These are phyloP conservation scores for Lota lota DNA, from an alignment of 2,113 vertebrate genomes.

Conservation along the genomic window DNA sequence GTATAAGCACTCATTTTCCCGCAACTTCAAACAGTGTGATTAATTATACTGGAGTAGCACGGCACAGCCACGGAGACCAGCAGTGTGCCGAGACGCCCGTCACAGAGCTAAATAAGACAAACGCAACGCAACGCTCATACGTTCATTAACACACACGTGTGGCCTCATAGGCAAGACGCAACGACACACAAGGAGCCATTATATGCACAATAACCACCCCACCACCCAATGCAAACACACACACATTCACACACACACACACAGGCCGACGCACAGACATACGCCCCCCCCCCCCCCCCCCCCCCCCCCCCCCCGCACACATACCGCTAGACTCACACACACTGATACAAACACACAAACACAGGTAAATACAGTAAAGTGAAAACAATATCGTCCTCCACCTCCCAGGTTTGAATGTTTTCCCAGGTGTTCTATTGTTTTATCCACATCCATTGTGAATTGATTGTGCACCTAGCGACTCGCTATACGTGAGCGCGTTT, in stretches of 20 bases:
- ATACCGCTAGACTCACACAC: neutral
- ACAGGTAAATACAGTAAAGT: constrained; percentile 17
- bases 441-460: constrained; percentile 42
- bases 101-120: constrained; percentile 27
- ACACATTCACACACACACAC: neutral
- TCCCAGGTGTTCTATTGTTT: constrained; percentile 63
- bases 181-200: neutral
- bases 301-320: neutral
- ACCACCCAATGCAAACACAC: too few species aligned
- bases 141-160: neutral
- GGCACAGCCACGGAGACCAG: constrained; percentile 30
- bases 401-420: constrained; percentile 8
- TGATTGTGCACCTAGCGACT: constrained; percentile 46
- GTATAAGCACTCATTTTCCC: constrained; percentile 57
- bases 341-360: constrained; percentile 8
- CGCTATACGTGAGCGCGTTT: neutral
- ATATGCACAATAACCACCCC: too few species aligned
- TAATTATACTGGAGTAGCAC: constrained; percentile 48
- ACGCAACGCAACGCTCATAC: constrained; percentile 3
- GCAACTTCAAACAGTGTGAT: constrained; percentile 61
- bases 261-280: neutral
- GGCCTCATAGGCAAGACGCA: neutral
- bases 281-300: too few species aligned
- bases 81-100: constrained; percentile 35
- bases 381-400: constrained; percentile 20